Conservation (phyloP, 30 jellyfish, hydroid and myxozoan species). For the Cassiopea xamachana region DNA sequence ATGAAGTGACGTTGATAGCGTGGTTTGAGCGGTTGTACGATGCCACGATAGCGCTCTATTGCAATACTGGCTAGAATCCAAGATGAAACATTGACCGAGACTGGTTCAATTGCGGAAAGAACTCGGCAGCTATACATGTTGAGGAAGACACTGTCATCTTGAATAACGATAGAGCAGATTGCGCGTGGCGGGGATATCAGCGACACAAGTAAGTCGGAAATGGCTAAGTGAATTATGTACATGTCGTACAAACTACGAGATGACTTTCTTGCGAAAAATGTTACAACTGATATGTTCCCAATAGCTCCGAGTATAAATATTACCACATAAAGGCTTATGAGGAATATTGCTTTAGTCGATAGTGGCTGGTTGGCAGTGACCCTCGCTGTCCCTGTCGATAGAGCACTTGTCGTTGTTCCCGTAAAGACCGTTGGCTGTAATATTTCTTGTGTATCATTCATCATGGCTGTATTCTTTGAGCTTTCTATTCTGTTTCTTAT, state of each 20-base stretch:
- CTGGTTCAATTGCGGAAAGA: constrained; percentile 67
- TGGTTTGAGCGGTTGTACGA: constrained; percentile 67
- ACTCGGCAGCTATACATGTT: constrained; percentile 33
- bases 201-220: constrained; percentile 57
- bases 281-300: constrained; percentile 47
- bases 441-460: not conserved
- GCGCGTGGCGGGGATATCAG: constrained; percentile 52
- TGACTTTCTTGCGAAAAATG: constrained; percentile 37
- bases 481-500: not conserved
- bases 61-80: constrained; percentile 83
- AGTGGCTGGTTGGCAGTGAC: not conserved
- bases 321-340: constrained; percentile 21
- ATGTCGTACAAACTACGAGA: constrained; percentile 45
- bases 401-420: not conserved
- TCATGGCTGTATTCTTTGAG: not conserved
- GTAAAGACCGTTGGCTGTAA: not conserved
- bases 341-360: constrained; percentile 3
- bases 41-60: constrained; percentile 76
- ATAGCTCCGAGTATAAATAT: constrained; percentile 50
- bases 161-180: constrained; percentile 8
- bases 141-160: constrained; percentile 28
- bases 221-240: constrained; percentile 58
- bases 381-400: constrained; percentile 5
- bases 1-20: constrained; percentile 44
- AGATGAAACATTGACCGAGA: constrained; percentile 74